Evolutionary conservation across 2,113 vertebrate genomes (phyloP).

Genomic region (Kryptolebias marmoratus): DNA sequence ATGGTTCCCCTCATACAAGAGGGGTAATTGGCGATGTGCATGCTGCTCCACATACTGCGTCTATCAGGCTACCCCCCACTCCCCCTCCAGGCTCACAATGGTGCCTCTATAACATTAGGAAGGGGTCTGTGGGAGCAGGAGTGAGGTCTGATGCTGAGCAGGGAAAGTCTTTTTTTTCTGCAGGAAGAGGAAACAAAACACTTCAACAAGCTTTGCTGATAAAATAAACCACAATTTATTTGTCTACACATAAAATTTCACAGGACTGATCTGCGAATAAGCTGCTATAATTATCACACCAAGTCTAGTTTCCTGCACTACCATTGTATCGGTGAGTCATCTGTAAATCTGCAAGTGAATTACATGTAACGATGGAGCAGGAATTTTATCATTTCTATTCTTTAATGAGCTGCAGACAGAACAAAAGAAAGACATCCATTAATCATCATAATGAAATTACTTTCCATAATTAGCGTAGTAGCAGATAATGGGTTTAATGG

Average conservation of each 20-base stretch:
- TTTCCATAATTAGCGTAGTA: conserved; percentile 70
- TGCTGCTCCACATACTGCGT: too few species aligned
- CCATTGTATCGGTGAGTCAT: conserved; percentile 49
- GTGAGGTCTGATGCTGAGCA: conserved; percentile 9
- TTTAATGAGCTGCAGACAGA: conserved; percentile 22
- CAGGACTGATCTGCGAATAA: conserved; percentile 22
- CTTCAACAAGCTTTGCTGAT: not conserved
- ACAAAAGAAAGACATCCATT: conserved; percentile 58
- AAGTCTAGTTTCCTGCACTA: not conserved
- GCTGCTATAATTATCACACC: conserved; percentile 10
- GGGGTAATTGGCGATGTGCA: too few species aligned
- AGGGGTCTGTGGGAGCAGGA: not conserved
- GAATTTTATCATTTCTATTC: conserved; percentile 11
- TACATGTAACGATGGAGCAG: conserved; percentile 19
- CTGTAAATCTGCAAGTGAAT: conserved; percentile 22
- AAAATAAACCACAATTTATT: not conserved
- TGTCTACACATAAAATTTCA: not conserved
- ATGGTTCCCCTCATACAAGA: too few species aligned
- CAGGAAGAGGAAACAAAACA: not conserved
- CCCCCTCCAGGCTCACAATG: conserved; percentile 7
- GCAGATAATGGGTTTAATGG: conserved; percentile 60
- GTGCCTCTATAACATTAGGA: too few species aligned
- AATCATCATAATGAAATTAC: conserved; percentile 58
- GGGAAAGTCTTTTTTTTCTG: not conserved
- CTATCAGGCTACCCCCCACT: not conserved